A percentile compares a stretch with the other conserved stretches of the same genome.
These are phyloP conservation scores for Megathymus violae DNA, from an alignment of 1,140 invertebrate genomes.

Conservation along the genomic window DNA sequence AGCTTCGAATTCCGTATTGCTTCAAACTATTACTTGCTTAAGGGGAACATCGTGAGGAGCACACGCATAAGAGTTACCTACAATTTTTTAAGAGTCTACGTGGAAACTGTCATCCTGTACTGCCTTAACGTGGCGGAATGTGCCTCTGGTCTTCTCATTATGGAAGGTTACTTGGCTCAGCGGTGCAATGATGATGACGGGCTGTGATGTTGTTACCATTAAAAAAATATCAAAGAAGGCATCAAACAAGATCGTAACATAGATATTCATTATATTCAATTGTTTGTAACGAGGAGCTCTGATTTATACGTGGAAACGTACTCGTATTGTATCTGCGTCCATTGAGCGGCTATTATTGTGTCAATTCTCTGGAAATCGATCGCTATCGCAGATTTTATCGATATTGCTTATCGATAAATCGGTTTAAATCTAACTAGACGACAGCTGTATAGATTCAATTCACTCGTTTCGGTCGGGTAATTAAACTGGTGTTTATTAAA, in stretches of 20 bases:
- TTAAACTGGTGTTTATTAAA: no score
- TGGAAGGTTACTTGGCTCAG: no score
- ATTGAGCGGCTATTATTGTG: constrained; percentile 32
- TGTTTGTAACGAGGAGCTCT: background rate
- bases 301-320: constrained; percentile 18
- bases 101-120: no score
- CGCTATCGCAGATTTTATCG: constrained; percentile 37
- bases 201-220: no score
- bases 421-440: constrained; percentile 24
- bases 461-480: constrained; percentile 2
- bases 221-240: background rate
- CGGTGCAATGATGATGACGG: no score
- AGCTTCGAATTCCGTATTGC: no score
- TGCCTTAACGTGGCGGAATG: no score
- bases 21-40: no score
- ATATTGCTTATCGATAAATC: constrained; percentile 30
- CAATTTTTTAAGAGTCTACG: no score
- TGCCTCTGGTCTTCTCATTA: no score
- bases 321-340: background rate
- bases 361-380: constrained; percentile 35
- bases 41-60: no score
- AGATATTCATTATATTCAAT: background rate
- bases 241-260: background rate
- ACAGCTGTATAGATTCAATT: constrained; percentile 19
- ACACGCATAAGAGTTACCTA: no score